Base-by-base conservation (phyloP, 1,140 invertebrate genomes). In the Apis cerana region DNA sequence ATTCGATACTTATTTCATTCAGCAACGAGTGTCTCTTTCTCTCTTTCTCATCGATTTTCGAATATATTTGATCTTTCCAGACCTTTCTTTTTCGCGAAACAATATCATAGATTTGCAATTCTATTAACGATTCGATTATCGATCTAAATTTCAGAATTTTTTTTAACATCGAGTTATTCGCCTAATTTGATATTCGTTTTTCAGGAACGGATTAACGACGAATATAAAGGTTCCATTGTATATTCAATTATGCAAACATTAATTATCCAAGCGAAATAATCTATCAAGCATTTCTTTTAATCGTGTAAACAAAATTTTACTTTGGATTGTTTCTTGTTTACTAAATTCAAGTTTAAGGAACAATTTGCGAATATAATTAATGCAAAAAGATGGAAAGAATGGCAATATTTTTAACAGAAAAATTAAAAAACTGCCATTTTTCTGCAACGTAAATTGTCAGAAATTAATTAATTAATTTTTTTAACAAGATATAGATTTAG, bases 21-120 rank as follows among this genome's bases (percentile, higher is more conserved):
- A 86, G 86, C 81, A 87, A 86, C 86, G 86, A 87, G 86, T 87
- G 85, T 80, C 27, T 27, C 27, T 1, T 19, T 80, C 72, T 27
- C 23, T 52, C 23, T 56, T 33, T 9, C 21, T 27, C 27, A 15
- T 13, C n/a, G 1, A 19, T 9, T 3, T 7, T 65, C 15, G 1
- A 65, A 7, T n/a, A 0, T 4, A 23, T 52, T 8, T 5, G 5
- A 43, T n/a, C 54, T 5, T 59, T 59, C 21, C 27, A 50, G 58
- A 33, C 0, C 2, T 50, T 19, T 62, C 12, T 52, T 17, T 48
- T 69, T 17, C 59, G 13, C 5, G 13, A n/a, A 4, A 5, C 10
- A n/a, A n/a, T 43, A 1, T 21, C 1, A 1, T n/a, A 1, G 17
- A n/a, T 21, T 59, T n/a, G 58, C 21, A 9, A 59, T n/a, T 59